Conservation (phyloP, 2,888 invertebrate genomes). For the Diaphora mendica region DNA sequence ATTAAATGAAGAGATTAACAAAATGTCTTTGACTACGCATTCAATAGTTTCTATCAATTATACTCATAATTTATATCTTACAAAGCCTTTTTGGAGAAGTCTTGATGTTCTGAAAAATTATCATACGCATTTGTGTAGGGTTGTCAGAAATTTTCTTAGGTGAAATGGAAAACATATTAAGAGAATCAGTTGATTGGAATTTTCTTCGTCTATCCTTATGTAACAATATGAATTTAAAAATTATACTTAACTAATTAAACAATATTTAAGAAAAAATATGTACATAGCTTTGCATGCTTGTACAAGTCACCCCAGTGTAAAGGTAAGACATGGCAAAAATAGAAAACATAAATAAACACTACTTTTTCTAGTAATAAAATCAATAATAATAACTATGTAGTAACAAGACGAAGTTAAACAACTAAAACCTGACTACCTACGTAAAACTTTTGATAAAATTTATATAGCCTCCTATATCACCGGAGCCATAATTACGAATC, state of each 20-base stretch:
- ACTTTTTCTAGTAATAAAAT: not conserved
- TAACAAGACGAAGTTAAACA: not conserved
- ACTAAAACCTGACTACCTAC: too few relatives aligned
- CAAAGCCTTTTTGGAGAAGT: constrained; percentile 17
- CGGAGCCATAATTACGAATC: too few relatives aligned
- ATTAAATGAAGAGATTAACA: not conserved
- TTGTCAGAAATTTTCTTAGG: not conserved
- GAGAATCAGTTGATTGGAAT: not conserved
- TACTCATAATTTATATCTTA: constrained; percentile 5
- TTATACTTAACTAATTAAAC: not conserved
- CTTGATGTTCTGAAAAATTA: constrained; percentile 10
- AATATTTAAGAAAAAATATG: not conserved
- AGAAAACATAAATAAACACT: too few relatives aligned
- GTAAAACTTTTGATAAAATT: too few relatives aligned
- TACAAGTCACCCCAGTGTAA: too few relatives aligned
- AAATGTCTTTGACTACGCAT: not conserved
- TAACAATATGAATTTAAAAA: not conserved
- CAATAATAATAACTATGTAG: not conserved
- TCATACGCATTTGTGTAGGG: constrained; percentile 4
- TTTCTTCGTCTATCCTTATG: not conserved
- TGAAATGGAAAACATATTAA: not conserved
- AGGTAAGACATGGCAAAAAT: too few relatives aligned
- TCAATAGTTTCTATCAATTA: not conserved
- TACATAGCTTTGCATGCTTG: too few relatives aligned
- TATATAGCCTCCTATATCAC: too few relatives aligned